Base-by-base conservation (phyloP, 2,113 vertebrate genomes). In the Cairina moschata region DNA sequence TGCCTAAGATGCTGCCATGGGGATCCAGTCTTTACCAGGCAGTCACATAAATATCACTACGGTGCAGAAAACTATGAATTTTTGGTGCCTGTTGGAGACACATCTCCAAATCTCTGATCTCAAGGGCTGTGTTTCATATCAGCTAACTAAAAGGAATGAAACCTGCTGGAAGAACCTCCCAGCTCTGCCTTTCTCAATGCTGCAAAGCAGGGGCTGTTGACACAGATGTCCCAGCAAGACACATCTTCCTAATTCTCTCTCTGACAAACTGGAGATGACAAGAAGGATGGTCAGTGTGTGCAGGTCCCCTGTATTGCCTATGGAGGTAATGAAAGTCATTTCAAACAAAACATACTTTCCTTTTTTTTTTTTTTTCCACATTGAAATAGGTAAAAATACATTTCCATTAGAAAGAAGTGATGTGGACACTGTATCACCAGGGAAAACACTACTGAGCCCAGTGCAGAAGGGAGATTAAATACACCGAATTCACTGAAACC, bases 21-120 rank as follows among this genome's bases (percentile, higher is more conserved):
- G 3, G 4, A 63, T 73, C 17, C 21, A 31, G 9, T 29, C 65
- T 26, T 31, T 8, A 16, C 6, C 38, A 50, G 66, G 9, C 29
- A 17, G 28, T 40, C 29, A 6, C 28, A 9, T 21, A 52, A 69
- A 60, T 54, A 40, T 2, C 46, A 22, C 15, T 28, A 62, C 5
- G 28, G 59, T 67, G 13, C 31, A 71, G 46, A 54, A 88, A 62
- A 28, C 0, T 1, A 9, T 2, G 26, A 21, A 0, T 20, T 28
- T 71, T 54, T 34, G 17, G 3, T 7, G 31, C 17, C 26, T 11
- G 26, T 16, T 21, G 73, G 48, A 54, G 26, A 22, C 65, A 28
- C 9, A 17, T 38, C 54, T 69, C 28, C 34, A 25, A 21, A 54
- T 9, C 14, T 32, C 38, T 56, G 8, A 72, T n/a, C 54, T 40